Conservation (phyloP, 1,140 invertebrate species). For the Micrasema minimum region DNA sequence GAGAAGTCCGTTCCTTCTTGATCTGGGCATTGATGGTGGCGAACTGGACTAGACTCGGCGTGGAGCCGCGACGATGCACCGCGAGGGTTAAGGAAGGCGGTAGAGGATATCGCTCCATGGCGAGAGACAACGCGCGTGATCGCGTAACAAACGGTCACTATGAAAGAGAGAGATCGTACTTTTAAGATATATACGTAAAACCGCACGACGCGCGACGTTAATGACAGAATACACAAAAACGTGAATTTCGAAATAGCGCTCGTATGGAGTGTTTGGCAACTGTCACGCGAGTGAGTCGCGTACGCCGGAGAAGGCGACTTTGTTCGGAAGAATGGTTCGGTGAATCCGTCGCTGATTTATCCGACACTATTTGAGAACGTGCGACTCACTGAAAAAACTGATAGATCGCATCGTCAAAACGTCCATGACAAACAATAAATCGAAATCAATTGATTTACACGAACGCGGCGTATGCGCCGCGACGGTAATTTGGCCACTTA, state of each 20-base stretch:
- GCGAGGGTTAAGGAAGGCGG: conserved; percentile 26
- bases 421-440: conserved; percentile 45
- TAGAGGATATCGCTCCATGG: conserved; percentile 36
- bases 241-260: conserved; percentile 35
- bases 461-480: conserved; percentile 10
- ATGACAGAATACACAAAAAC: conserved; percentile 23
- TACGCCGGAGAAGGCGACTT: conserved; percentile 25
- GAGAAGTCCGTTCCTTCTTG: conserved; percentile 47
- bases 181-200: conserved; percentile 8
- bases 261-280: conserved; percentile 37
- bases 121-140: not conserved
- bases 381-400: conserved; percentile 39
- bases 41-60: conserved; percentile 49
- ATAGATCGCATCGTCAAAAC: conserved; percentile 31
- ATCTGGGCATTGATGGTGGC: conserved; percentile 52
- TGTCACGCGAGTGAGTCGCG: conserved; percentile 33
- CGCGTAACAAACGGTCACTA: conserved; percentile 9
- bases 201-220: conserved; percentile 17
- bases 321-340: conserved; percentile 8
- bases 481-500: conserved; percentile 41
- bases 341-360: conserved; percentile 34
- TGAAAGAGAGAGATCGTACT: conserved; percentile 3
- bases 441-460: conserved; percentile 38
- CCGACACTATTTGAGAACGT: conserved; percentile 30
- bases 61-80: conserved; percentile 45